A percentile compares a stretch with the other conserved stretches of the same genome.
phyloP scores from a whole-genome alignment of 2,797 vertebrate species.

The Enteromius trimaculatus region DNA sequence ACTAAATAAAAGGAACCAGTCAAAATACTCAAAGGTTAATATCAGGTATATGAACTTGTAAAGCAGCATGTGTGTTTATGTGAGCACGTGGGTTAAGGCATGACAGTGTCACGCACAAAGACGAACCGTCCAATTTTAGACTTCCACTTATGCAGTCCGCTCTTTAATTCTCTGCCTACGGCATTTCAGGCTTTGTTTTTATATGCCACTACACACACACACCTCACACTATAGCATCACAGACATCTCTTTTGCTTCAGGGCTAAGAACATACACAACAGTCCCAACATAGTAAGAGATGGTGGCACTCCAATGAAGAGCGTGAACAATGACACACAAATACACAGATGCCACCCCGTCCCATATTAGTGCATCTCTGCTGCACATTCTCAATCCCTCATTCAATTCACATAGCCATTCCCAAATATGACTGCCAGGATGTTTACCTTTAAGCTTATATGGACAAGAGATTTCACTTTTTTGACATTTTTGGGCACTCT shows the following conservation, averaged over 20 bases:
- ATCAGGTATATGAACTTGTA: background rate
- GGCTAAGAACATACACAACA: slow-evolving; percentile 51
- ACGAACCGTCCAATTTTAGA: slow-evolving; percentile 18
- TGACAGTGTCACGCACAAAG: slow-evolving; percentile 21
- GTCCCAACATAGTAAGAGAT: slow-evolving; percentile 9
- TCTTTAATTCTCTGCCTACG: slow-evolving; percentile 33
- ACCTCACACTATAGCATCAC: slow-evolving; percentile 18
- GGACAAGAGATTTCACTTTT: slow-evolving; percentile 7
- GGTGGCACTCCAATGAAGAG: slow-evolving; percentile 34
- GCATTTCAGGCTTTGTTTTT: slow-evolving; percentile 35
- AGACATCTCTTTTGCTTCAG: slow-evolving; percentile 43
- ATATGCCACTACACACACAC: slow-evolving; percentile 31
- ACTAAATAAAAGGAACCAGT: background rate
- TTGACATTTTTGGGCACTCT: background rate
- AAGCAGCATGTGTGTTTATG: background rate
- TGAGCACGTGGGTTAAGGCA: slow-evolving; percentile 5
- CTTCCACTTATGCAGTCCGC: background rate
- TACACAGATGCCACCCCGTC: slow-evolving; percentile 24
- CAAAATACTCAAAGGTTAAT: background rate
- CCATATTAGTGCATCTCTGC: slow-evolving; percentile 50
- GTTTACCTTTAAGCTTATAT: slow-evolving; percentile 37
- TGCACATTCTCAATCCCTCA: slow-evolving; percentile 49
- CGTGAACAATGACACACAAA: slow-evolving; percentile 25
- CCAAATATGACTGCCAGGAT: slow-evolving; percentile 31
- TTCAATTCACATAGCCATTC: slow-evolving; percentile 42